phyloP scores from a whole-genome alignment of 2,797 vertebrate species.

The Sardinella longiceps region DNA sequence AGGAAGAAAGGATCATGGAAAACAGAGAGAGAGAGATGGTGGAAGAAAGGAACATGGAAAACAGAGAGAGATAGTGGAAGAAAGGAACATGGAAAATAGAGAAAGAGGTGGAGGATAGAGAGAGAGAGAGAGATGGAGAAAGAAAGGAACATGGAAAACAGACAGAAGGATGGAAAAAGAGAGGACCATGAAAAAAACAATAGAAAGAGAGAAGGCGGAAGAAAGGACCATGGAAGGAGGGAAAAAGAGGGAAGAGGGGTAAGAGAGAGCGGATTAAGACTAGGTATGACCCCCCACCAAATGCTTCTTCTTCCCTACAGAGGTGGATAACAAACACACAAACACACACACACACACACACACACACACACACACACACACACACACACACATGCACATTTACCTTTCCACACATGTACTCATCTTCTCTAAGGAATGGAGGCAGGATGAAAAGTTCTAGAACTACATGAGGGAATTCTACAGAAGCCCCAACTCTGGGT shows the following conservation, averaged over 20 bases:
- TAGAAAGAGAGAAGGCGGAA: neutral
- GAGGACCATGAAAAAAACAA: neutral
- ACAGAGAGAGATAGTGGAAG: constrained; percentile 20
- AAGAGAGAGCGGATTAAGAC: neutral
- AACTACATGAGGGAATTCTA: too few relatives aligned
- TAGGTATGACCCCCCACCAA: too few relatives aligned
- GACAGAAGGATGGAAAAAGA: neutral
- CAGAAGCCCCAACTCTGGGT: too few relatives aligned
- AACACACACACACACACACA: neutral
- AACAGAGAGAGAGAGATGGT: constrained; percentile 11
- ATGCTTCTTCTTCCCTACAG: too few relatives aligned
- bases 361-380: neutral
- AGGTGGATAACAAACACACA: too few relatives aligned
- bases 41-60: neutral
- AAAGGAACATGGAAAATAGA: too few relatives aligned
- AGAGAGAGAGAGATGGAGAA: neutral
- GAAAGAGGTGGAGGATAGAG: neutral
- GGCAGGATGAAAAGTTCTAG: too few relatives aligned
- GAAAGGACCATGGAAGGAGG: neutral
- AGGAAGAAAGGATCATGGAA: too few relatives aligned
- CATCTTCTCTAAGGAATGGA: too few relatives aligned
- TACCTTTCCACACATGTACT: too few relatives aligned
- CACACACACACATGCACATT: too few relatives aligned
- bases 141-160: neutral
- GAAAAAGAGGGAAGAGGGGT: neutral